Conservation (phyloP, 2,888 invertebrate genomes). For the Imbricaverruca yamaguchii region DNA sequence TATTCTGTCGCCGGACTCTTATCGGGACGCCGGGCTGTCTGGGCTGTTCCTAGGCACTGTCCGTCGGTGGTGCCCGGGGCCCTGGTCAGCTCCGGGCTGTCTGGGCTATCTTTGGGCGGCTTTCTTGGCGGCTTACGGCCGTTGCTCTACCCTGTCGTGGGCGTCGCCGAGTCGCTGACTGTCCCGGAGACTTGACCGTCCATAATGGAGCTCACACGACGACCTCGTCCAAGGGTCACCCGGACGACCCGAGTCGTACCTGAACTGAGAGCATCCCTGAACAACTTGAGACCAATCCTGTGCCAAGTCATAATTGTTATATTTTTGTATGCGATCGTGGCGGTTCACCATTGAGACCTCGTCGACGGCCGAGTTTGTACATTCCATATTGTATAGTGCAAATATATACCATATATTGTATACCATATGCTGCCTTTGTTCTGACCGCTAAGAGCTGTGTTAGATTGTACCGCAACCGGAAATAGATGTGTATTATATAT, state of each 20-base stretch:
- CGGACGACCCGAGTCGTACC: background rate
- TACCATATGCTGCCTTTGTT: background rate
- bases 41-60: too few species aligned
- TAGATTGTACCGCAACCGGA: too few species aligned
- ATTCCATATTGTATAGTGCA: conserved; percentile 22
- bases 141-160: too few species aligned
- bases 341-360: background rate
- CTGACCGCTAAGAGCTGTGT: too few species aligned
- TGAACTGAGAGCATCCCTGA: conserved; percentile 1
- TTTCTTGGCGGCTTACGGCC: too few species aligned
- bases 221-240: background rate
- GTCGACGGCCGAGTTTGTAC: background rate
- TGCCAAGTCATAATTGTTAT: conserved; percentile 22
- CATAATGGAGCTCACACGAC: too few species aligned
- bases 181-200: too few species aligned
- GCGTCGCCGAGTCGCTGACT: too few species aligned
- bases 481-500: background rate
- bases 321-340: conserved; percentile 4
- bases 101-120: background rate
- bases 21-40: too few species aligned
- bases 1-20: too few species aligned
- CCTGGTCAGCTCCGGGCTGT: too few species aligned
- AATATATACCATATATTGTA: conserved; percentile 8
- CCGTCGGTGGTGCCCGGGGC: too few species aligned
- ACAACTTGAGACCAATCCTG: conserved; percentile 20